These are phyloP conservation scores for Idaea aversata DNA, from an alignment of 2,888 invertebrate species.

Conservation along the genomic window DNA sequence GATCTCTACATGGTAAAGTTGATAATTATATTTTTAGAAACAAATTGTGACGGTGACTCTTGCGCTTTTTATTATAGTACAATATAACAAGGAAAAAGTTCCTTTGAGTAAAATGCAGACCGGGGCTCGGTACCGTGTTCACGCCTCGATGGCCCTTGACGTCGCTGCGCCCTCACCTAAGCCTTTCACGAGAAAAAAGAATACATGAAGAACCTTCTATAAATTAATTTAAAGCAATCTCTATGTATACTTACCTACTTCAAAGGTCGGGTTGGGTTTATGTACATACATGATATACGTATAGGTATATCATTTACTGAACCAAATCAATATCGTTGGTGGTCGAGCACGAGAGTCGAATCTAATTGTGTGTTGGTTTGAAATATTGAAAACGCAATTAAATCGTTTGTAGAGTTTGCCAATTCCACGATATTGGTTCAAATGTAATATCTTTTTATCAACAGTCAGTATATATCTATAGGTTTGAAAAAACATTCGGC, in stretches of 20 bases:
- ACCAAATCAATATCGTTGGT: slow-evolving; percentile 12
- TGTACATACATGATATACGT: background rate
- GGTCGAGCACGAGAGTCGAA: slow-evolving; percentile 9
- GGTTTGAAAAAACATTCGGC: background rate
- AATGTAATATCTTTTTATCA: slow-evolving; percentile 2
- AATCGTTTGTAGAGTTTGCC: slow-evolving; percentile 3
- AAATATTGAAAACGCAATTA: slow-evolving; percentile 15
- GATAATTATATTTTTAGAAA: slow-evolving; percentile 5
- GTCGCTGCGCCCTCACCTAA: slow-evolving; percentile 54
- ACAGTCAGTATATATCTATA: background rate
- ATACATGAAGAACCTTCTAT: slow-evolving; percentile 32
- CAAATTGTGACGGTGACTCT: slow-evolving; percentile 34
- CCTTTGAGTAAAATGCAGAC: slow-evolving; percentile 61
- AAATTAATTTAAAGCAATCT: slow-evolving; percentile 21
- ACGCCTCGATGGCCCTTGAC: slow-evolving; percentile 69
- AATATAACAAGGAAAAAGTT: slow-evolving; percentile 56
- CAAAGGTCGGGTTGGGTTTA: slow-evolving; percentile 2
- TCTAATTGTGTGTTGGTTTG: slow-evolving; percentile 14
- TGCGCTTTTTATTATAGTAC: slow-evolving; percentile 61
- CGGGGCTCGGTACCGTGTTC: slow-evolving; percentile 50
- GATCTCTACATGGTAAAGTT: background rate
- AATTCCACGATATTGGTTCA: slow-evolving; percentile 1
- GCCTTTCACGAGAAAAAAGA: slow-evolving; percentile 60
- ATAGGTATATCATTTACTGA: slow-evolving; percentile 8
- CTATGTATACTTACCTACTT: background rate